Evolutionary conservation across 2,113 vertebrate species (phyloP), one percentile per base, ranked within the genome.

Genomic region (Elachura formosa): DNA sequence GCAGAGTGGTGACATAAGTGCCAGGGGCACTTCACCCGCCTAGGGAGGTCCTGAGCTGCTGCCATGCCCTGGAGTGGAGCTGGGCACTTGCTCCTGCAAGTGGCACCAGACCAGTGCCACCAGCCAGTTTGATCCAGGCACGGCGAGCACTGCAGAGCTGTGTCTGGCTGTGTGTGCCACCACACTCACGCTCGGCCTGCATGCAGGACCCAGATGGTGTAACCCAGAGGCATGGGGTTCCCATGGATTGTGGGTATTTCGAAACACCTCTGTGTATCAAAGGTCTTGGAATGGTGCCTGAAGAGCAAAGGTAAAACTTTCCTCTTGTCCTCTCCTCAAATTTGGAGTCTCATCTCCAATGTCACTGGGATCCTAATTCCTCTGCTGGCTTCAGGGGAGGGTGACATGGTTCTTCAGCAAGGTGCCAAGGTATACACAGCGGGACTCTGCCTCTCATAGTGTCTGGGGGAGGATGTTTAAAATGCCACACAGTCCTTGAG

Each of bases 141-240:
- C 59, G 38, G 26, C 0, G 3, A 46, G 12, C 0, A 0, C 34
- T 38, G 43, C 74, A 22, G 59, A 41, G 29, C 31, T 9, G 41
- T 0, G 1, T 20, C 69, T 82, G 54, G 41, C 61, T 62, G 17
- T 0, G 6, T 5, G 40, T 67, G 71, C 61, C 52, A 43, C 40
- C 3, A 1, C 2, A 1, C 31, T 56, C 23, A 36, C 0, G 0
- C 31, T 56, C 11, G 0, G 14, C 20, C 62, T 59, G 68, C 80
- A 40, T 4, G 51, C 61, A 12, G 41, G 41, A 81, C 21, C 15
- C 72, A 21, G 46, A 5, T 14, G 2, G 43, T 1, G 16, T 1
- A 15, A 84, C 33, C 33, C 73, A 68, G 51, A 34, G 56, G 29
- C 48, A 21, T 0, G 0, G 21, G 16, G 12, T 23, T 40, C 29